These are phyloP conservation scores for Guaruba guarouba DNA, from an alignment of 2,113 vertebrate species.

Conservation along the genomic window DNA sequence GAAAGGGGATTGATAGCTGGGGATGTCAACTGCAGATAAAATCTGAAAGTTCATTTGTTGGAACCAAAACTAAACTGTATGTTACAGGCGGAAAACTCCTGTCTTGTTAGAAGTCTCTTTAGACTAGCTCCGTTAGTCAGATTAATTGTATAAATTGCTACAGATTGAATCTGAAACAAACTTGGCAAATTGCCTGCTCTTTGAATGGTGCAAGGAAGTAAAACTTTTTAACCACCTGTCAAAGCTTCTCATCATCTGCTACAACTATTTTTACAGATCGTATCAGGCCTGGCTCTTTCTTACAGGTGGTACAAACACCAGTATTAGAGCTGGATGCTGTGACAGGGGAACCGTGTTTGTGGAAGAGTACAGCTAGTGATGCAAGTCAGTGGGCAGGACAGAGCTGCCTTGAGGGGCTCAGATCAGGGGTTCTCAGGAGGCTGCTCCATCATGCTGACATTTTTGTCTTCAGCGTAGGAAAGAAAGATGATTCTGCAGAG, in stretches of 20 bases:
- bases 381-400: neutral
- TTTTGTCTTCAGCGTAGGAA: neutral
- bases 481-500: neutral
- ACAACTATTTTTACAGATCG: neutral
- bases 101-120: neutral
- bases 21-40: neutral
- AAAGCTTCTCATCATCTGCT: neutral
- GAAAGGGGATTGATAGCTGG: fast-evolving
- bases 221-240: neutral
- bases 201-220: neutral
- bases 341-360: neutral
- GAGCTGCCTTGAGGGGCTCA: neutral
- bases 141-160: neutral
- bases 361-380: neutral
- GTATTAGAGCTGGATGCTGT: neutral
- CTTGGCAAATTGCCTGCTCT: neutral
- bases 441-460: neutral
- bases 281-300: neutral
- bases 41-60: neutral
- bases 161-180: neutral
- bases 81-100: fast-evolving
- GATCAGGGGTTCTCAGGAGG: neutral
- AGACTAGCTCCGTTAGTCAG: neutral
- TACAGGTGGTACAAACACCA: neutral
- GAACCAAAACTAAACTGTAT: neutral